Percentiles rank a stretch among this genome's conserved stretches.
Evolutionary conservation across 2,888 invertebrate genomes (phyloP).

Genomic region (Holacanthella duospinosa): DNA sequence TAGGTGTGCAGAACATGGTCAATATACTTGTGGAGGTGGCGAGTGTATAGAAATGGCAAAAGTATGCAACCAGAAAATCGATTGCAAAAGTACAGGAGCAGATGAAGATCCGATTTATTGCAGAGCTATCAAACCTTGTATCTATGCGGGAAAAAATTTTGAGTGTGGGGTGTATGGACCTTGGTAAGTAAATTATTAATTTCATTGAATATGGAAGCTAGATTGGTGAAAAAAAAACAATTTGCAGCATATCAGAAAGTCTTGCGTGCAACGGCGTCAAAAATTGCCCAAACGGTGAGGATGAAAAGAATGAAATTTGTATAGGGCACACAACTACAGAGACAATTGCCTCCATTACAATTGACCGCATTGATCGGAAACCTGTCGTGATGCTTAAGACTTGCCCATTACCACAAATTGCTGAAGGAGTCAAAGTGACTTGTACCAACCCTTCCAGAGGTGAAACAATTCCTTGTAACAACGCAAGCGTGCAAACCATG

Average conservation of each 20-base stretch:
- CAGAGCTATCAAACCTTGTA: slow-evolving; percentile 16
- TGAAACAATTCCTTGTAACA: neutral
- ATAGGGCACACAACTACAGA: too few species aligned
- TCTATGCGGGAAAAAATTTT: slow-evolving; percentile 11
- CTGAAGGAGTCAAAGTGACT: neutral
- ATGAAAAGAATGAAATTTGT: slow-evolving; percentile 10
- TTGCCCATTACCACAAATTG: too few species aligned
- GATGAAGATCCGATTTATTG: slow-evolving; percentile 22
- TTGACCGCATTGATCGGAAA: too few species aligned
- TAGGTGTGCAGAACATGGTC: too few species aligned
- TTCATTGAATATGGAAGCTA: too few species aligned
- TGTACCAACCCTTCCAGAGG: too few species aligned
- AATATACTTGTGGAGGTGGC: slow-evolving; percentile 16
- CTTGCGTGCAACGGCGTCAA: slow-evolving; percentile 9
- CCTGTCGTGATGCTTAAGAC: too few species aligned
- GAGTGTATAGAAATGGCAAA: slow-evolving; percentile 10
- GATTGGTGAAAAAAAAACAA: too few species aligned
- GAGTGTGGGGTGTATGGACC: slow-evolving; percentile 21
- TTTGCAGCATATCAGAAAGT: slow-evolving; percentile 2
- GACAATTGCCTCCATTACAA: too few species aligned
- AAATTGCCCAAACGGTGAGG: slow-evolving; percentile 16
- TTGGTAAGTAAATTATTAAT: too few species aligned
- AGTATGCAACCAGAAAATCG: slow-evolving; percentile 14
- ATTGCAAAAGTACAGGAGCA: too few species aligned
- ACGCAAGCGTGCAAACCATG: neutral